Evolutionary conservation across 2,113 vertebrate genomes (phyloP).

Genomic region (Mixornis gularis): DNA sequence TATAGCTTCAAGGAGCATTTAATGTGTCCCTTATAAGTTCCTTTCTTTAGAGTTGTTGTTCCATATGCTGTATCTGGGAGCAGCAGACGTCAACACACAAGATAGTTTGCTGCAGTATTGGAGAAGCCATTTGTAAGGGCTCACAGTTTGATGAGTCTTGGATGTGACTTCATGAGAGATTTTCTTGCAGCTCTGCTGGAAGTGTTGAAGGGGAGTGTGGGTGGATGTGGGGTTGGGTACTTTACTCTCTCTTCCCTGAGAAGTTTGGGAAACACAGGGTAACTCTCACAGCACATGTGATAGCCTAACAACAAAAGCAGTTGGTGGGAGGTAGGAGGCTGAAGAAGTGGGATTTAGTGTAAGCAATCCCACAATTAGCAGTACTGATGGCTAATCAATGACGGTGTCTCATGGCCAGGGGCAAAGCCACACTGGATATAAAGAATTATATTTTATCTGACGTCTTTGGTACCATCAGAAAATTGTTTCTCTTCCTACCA

Average conservation of each 20-base stretch:
- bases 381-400: fast-evolving
- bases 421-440: not conserved
- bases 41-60: not conserved
- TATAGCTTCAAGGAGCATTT: constrained; percentile 28
- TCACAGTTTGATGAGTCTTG: not conserved
- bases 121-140: not conserved
- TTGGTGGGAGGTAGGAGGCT: not conserved
- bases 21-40: not conserved
- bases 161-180: not conserved
- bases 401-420: not conserved
- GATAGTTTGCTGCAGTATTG: not conserved
- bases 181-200: not conserved
- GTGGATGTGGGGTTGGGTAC: not conserved
- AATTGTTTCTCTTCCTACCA: not conserved
- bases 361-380: not conserved
- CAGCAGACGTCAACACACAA: not conserved
- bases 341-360: not conserved
- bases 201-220: not conserved
- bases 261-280: not conserved
- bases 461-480: not conserved
- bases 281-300: not conserved
- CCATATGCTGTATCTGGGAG: not conserved
- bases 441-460: not conserved
- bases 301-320: not conserved
- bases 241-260: not conserved